phyloP scores from a whole-genome alignment of 2,888 invertebrate genomes.

The Drosophila nr. perissopoda region DNA sequence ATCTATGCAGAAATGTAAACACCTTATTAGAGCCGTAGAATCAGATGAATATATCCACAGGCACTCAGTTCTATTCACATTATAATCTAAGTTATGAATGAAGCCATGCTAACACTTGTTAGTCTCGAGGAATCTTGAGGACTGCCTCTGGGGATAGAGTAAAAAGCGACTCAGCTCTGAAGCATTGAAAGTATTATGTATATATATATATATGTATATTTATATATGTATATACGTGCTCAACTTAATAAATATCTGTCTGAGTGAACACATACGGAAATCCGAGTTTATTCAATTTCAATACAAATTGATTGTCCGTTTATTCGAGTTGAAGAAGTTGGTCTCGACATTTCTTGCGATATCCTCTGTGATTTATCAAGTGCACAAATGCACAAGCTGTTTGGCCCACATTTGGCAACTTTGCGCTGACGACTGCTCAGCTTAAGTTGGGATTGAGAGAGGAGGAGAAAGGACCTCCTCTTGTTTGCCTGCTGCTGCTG shows the following conservation, averaged over 20 bases:
- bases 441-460: slow-evolving; percentile 17
- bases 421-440: slow-evolving; percentile 34
- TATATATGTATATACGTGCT: neutral
- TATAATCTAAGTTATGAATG: neutral
- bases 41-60: neutral
- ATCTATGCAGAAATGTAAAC: neutral
- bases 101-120: neutral
- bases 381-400: slow-evolving; percentile 6
- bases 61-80: neutral
- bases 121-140: no score
- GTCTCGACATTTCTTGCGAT: slow-evolving; percentile 9
- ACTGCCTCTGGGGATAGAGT: neutral
- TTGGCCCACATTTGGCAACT: slow-evolving; percentile 30
- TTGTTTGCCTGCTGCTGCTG: slow-evolving; percentile 8
- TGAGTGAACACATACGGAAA: neutral
- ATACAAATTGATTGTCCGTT: slow-evolving; percentile 8
- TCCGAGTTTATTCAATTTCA: slow-evolving; percentile 8
- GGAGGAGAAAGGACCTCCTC: slow-evolving; percentile 29
- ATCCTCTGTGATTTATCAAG: slow-evolving; percentile 13
- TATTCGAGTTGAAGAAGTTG: neutral
- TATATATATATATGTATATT: neutral
- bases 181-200: neutral
- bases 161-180: neutral
- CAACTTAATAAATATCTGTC: neutral
- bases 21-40: neutral